Percentiles rank a stretch among this genome's conserved stretches.
Conservation (phyloP, 2,797 vertebrate species). For the Oreortyx pictus region DNA sequence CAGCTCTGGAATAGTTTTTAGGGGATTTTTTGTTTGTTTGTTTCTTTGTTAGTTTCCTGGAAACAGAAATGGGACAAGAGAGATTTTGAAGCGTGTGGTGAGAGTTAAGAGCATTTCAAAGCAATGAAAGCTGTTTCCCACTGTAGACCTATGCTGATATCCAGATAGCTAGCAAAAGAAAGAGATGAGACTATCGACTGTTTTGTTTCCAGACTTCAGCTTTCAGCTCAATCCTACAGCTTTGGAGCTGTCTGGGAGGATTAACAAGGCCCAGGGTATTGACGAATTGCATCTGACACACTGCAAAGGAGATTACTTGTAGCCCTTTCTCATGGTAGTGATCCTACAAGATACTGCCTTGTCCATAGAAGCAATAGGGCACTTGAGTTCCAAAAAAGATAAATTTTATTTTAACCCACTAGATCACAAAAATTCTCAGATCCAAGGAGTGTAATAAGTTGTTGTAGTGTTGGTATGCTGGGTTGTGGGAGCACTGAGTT, state of each 20-base stretch:
- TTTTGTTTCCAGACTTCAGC: slow-evolving; percentile 3
- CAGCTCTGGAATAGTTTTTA: not conserved
- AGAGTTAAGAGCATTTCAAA: not conserved
- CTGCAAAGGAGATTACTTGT: not conserved
- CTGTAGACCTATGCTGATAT: not conserved
- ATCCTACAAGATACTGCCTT: not conserved
- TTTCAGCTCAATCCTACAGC: slow-evolving; percentile 4
- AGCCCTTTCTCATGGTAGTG: not conserved
- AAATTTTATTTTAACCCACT: not conserved
- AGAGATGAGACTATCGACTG: not conserved
- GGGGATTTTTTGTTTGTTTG: not conserved
- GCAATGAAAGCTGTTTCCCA: not conserved
- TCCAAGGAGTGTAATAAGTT: not conserved
- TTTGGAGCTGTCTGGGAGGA: slow-evolving; percentile 19
- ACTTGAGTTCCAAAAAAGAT: not conserved
- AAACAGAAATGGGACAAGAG: not conserved
- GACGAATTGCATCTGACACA: not conserved
- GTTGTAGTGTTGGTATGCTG: not conserved
- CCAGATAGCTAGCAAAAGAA: not conserved
- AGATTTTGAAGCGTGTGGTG: not conserved
- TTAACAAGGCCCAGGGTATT: slow-evolving; percentile 31
- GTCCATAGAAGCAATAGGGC: not conserved
- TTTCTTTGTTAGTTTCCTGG: not conserved
- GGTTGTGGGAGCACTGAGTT: not conserved
- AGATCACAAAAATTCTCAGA: not conserved